A percentile compares a stretch with the other conserved stretches of the same genome.
Evolutionary conservation across 2,888 invertebrate genomes (phyloP).

Genomic region (Mallateleia sp.): DNA sequence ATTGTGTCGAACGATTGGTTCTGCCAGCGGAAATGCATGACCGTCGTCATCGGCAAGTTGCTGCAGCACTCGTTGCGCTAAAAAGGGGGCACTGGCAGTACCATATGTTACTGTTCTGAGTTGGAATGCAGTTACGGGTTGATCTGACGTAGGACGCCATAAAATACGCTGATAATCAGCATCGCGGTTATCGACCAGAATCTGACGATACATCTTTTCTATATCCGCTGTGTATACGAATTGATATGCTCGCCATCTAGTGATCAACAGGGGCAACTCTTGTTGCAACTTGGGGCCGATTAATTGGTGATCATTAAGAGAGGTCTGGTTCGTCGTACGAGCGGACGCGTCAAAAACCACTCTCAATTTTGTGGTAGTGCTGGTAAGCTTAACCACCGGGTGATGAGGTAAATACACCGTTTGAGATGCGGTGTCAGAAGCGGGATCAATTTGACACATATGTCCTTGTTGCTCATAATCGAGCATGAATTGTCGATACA

Average conservation of each 20-base stretch:
- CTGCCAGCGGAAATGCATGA: too few species aligned
- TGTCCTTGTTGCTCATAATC: too few species aligned
- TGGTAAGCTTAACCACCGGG: not conserved
- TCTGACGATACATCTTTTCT: conserved; percentile 15
- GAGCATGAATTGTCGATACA: too few species aligned
- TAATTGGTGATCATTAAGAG: not conserved
- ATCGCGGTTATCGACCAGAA: conserved; percentile 11
- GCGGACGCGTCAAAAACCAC: not conserved
- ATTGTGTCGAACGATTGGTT: too few species aligned
- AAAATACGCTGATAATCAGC: conserved; percentile 1
- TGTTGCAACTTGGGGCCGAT: not conserved
- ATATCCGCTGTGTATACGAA: conserved; percentile 1
- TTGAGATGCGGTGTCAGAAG: too few species aligned
- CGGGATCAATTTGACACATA: too few species aligned
- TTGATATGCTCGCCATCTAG: not conserved
- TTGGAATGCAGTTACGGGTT: too few species aligned
- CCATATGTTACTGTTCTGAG: not conserved
- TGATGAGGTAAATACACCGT: not conserved
- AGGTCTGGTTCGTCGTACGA: not conserved
- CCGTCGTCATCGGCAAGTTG: too few species aligned
- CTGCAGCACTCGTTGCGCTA: too few species aligned
- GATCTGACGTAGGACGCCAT: not conserved
- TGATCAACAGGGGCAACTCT: not conserved
- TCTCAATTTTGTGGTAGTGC: too few species aligned
- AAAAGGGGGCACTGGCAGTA: too few species aligned